phyloP scores from a whole-genome alignment of 2,797 vertebrate species.

The Eulemur albifrons region DNA sequence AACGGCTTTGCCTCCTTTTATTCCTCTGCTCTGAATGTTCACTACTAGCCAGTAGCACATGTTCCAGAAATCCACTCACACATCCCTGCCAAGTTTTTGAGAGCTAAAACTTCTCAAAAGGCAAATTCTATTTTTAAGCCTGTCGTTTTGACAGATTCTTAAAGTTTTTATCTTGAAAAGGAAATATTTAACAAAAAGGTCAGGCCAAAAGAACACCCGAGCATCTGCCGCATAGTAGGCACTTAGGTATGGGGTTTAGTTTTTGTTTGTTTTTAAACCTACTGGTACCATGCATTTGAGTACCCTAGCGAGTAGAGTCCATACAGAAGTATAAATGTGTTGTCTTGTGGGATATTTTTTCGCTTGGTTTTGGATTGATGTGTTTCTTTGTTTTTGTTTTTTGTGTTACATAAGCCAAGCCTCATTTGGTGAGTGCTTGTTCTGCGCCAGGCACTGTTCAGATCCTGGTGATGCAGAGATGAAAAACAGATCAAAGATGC shows the following conservation, averaged over 20 bases:
- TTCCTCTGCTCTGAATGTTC: not conserved
- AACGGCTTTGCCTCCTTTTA: not conserved
- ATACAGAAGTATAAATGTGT: not conserved
- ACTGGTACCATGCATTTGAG: not conserved
- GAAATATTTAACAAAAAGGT: not conserved
- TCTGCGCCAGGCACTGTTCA: not conserved
- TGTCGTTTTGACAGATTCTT: conserved; percentile 15
- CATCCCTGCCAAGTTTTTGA: too few relatives aligned
- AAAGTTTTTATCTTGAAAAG: not conserved
- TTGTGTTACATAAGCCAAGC: not conserved
- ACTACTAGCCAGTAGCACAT: not conserved
- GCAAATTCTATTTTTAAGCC: not conserved
- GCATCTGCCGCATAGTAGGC: not conserved
- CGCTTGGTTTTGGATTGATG: not conserved
- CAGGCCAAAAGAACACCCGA: not conserved
- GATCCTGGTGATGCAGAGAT: not conserved
- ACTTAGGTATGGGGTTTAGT: not conserved
- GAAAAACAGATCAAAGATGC: too few relatives aligned
- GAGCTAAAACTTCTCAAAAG: not conserved
- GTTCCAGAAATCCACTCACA: not conserved
- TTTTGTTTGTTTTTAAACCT: conserved; percentile 1
- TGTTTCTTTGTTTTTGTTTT: not conserved
- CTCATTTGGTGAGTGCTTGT: not conserved
- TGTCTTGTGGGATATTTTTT: not conserved
- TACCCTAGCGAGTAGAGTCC: not conserved